Evolutionary conservation across 2,797 vertebrate genomes (phyloP).

Genomic region (Falco rusticolus): DNA sequence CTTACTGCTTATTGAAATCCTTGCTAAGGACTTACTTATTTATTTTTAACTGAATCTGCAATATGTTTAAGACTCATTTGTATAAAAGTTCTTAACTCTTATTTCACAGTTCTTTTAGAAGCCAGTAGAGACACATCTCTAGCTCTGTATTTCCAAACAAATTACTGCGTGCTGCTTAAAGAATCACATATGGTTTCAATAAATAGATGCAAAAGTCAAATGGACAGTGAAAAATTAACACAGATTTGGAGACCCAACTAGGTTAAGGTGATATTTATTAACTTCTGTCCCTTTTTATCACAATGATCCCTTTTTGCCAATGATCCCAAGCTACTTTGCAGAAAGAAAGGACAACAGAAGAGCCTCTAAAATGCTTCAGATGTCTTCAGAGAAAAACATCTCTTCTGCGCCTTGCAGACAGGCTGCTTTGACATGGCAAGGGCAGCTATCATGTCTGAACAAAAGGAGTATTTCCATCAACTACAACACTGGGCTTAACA

Average conservation of each 20-base stretch:
- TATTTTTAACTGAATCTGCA: conserved; percentile 44
- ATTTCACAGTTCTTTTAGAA: conserved; percentile 14
- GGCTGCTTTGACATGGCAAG: neutral
- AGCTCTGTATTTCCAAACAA: conserved; percentile 38
- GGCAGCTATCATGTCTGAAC: neutral
- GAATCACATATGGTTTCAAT: conserved; percentile 26
- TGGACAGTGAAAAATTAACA: neutral
- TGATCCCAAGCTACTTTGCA: neutral
- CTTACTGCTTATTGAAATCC: conserved; percentile 34
- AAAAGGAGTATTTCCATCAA: neutral
- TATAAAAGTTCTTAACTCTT: conserved; percentile 19
- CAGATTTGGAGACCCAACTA: neutral
- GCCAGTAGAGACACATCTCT: conserved; percentile 9
- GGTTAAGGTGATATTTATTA: neutral
- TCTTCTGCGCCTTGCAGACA: neutral
- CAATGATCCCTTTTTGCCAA: neutral
- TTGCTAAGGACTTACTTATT: conserved; percentile 49
- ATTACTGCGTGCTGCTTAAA: neutral
- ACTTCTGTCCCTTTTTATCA: neutral
- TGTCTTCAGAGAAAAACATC: neutral
- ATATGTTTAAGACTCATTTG: conserved; percentile 46
- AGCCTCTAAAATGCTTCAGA: neutral
- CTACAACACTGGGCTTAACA: neutral
- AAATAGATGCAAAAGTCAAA: conserved; percentile 12
- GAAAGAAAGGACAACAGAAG: neutral